Evolutionary conservation across 2,797 vertebrate species (phyloP).

Genomic region (Leuciscus waleckii): DNA sequence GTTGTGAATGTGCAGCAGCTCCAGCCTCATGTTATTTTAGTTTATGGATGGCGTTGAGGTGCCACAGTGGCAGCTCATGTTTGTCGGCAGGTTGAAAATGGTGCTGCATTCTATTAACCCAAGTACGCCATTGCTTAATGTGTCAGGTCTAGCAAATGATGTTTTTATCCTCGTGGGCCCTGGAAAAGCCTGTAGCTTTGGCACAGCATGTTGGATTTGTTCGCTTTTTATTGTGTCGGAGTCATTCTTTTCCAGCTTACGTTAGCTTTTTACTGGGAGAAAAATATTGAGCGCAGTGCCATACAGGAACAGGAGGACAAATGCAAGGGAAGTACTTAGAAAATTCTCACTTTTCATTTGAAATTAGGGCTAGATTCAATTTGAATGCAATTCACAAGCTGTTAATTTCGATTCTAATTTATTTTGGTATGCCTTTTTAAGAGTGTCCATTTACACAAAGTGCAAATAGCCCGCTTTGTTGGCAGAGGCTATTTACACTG

Average conservation of each 20-base stretch:
- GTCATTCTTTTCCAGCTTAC: slow-evolving; percentile 20
- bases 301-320: background rate
- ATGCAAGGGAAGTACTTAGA: background rate
- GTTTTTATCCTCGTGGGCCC: slow-evolving; percentile 27
- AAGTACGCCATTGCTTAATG: slow-evolving; percentile 53
- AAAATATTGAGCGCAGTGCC: background rate
- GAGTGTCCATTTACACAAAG: no score
- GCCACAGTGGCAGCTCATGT: slow-evolving; percentile 43
- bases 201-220: slow-evolving; percentile 22
- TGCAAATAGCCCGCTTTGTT: no score
- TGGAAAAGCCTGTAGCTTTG: slow-evolving; percentile 24
- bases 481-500: no score
- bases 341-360: background rate
- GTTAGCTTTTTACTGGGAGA: slow-evolving; percentile 16
- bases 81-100: slow-evolving; percentile 64
- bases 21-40: slow-evolving; percentile 34
- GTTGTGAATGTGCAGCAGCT: slow-evolving; percentile 10
- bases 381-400: background rate
- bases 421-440: background rate
- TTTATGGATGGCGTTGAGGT: slow-evolving; percentile 42
- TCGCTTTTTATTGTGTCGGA: slow-evolving; percentile 39
- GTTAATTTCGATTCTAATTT: background rate
- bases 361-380: background rate
- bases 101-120: slow-evolving; percentile 67
- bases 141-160: slow-evolving; percentile 58